Evolutionary conservation across 37 sponge, comb jelly and placozoan species (phyloP), one percentile per base, ranked within the genome.

Genomic region (Crambe crambe): DNA sequence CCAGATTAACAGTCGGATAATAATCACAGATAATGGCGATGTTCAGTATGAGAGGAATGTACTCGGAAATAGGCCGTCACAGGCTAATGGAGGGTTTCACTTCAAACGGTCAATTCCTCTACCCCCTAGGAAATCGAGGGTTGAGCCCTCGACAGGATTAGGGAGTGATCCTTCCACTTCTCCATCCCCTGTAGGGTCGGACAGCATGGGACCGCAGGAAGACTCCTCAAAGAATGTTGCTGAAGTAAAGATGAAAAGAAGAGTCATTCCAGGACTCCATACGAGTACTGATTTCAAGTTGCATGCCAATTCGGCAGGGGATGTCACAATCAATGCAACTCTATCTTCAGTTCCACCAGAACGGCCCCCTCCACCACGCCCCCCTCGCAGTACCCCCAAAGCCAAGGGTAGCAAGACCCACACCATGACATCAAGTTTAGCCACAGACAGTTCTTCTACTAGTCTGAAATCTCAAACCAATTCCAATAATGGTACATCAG

Each of bases 1-100:
- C 59, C 80, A 79, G 1, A 74, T 79, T 31, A 86, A 80, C 69
- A 79, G 75, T 30, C 80, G 75, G 1, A 74, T 80, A 23, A 63
- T 79, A 22, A 73, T 80, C 67, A 79, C 67, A 6, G 79, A 86
- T 47, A 63, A 72, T 71, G 86, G 86, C 1, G 63, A 47, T 3
- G 60, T 79, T 25, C 68, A 72, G 26, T 63, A 39, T 40, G 87
- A 87, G 38, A 60, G 70, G 23, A 73, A 68, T 39, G 27, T 80
- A 10, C 43, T 80, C 22, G 83, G 75, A 1, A 83, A 66, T 74
- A 30, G 4, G 32, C 69, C 76, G 17, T n/a, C n/a, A n/a, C 42
- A 18, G 31, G 15, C 17, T 2, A 36, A 71, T 29, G 61, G 61
- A 27, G 70, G 72, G 17, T 80, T 80, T 12, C 71, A 60, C 30